A percentile compares a stretch with the other conserved stretches of the same genome.
These are phyloP conservation scores for Brachypteracias leptosomus DNA, from an alignment of 2,113 vertebrate genomes.

Conservation along the genomic window DNA sequence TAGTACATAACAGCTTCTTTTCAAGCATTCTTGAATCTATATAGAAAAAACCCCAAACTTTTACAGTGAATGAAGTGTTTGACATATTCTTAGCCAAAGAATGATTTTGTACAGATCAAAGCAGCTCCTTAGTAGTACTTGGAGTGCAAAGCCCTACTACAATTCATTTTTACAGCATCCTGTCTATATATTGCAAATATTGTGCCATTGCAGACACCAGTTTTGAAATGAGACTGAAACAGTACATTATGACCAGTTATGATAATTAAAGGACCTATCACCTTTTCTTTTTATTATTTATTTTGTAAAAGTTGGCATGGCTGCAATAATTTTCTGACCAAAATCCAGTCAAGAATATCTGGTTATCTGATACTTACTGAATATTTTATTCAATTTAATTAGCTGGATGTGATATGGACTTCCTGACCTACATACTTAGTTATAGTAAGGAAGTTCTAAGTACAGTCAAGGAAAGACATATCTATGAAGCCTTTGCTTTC, in stretches of 20 bases:
- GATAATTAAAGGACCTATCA: neutral
- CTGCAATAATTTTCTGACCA: neutral
- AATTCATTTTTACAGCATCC: neutral
- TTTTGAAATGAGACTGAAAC: neutral
- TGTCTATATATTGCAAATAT: neutral
- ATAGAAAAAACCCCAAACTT: neutral
- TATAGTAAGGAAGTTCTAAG: neutral
- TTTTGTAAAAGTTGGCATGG: neutral
- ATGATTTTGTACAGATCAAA: neutral
- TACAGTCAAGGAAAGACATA: neutral
- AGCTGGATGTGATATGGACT: neutral
- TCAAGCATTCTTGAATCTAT: neutral
- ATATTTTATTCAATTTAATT: neutral
- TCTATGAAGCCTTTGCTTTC: neutral
- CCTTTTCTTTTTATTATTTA: neutral
- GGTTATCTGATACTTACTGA: neutral
- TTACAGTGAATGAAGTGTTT: neutral
- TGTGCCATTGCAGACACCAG: neutral
- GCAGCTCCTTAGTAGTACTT: neutral
- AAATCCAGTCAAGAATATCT: neutral
- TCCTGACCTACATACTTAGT: neutral
- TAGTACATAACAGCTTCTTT: neutral
- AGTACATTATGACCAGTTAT: neutral
- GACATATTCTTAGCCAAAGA: neutral
- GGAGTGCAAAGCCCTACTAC: neutral